These are phyloP conservation scores for Marcusenius ussheri DNA, from an alignment of 2,113 vertebrate genomes.

Conservation along the genomic window DNA sequence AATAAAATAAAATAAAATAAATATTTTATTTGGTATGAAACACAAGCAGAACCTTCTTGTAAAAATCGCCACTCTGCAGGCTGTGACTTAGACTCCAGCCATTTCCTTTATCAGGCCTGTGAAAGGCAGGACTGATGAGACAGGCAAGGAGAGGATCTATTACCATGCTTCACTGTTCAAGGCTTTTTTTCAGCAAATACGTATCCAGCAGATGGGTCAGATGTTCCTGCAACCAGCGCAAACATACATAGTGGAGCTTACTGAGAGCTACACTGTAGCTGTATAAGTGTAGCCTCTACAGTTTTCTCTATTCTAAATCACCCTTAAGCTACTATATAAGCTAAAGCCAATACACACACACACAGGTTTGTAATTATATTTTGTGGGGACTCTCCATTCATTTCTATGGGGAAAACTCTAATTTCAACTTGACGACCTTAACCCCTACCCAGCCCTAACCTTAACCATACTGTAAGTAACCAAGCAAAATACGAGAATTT, in stretches of 20 bases:
- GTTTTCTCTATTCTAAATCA: neutral
- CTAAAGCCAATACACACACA: neutral
- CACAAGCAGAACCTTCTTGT: neutral
- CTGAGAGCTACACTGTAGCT: neutral
- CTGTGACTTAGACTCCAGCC: neutral
- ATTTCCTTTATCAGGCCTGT: neutral
- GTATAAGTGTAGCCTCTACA: neutral
- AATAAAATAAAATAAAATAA: neutral
- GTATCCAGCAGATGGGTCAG: neutral
- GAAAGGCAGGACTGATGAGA: neutral
- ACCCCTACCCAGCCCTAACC: too few species aligned
- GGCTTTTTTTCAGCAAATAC: neutral
- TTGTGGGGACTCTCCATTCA: too few species aligned
- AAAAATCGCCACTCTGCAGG: neutral
- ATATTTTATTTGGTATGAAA: neutral
- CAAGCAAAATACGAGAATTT: too few species aligned
- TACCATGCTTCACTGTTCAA: neutral
- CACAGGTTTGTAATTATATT: too few species aligned
- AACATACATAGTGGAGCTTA: neutral
- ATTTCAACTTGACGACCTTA: too few species aligned
- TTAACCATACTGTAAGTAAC: too few species aligned
- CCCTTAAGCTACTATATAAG: neutral
- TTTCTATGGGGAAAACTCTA: too few species aligned
- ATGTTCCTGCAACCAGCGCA: neutral
- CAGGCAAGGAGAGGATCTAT: neutral